Evolutionary conservation across 2,888 invertebrate species (phyloP).

Genomic region (Platycheirus rosarum): DNA sequence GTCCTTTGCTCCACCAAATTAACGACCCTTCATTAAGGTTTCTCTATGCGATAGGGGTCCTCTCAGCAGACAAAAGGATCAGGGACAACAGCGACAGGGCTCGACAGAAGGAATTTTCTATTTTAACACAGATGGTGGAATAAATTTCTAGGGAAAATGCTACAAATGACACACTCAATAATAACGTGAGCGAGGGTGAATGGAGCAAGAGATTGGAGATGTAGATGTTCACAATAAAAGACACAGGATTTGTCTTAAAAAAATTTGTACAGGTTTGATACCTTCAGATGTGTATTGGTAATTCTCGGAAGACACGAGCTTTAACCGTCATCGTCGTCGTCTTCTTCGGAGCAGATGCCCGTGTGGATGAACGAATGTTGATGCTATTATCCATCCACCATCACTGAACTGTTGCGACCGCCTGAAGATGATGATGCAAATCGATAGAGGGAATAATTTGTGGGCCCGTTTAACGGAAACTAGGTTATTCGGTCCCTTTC

Average conservation of each 20-base stretch:
- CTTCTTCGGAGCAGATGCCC: conserved; percentile 38
- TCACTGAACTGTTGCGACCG: not conserved
- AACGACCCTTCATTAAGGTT: conserved; percentile 26
- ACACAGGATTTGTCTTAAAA: conserved; percentile 41
- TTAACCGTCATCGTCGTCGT: no score
- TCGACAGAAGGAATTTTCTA: conserved; percentile 47
- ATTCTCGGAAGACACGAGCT: conserved; percentile 1
- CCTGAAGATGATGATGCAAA: conserved; percentile 22
- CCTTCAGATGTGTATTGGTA: not conserved
- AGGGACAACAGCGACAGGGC: conserved; percentile 16
- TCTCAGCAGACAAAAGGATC: conserved; percentile 5
- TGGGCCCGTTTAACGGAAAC: conserved; percentile 43
- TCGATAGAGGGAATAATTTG: conserved; percentile 27
- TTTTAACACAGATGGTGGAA: conserved; percentile 61
- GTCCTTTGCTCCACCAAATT: conserved; percentile 13
- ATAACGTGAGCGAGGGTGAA: not conserved
- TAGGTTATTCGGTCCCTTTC: conserved; percentile 23
- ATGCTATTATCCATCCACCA: conserved; percentile 33
- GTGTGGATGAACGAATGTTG: conserved; percentile 32
- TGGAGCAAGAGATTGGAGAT: not conserved
- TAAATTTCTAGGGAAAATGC: conserved; percentile 56
- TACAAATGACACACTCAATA: conserved; percentile 57
- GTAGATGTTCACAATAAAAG: conserved; percentile 27
- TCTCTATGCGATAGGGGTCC: conserved; percentile 1
- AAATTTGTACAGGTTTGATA: conserved; percentile 8